Percentiles rank a stretch among this genome's conserved stretches.
phyloP scores from a whole-genome alignment of 1,140 invertebrate species.

The Asbolus verrucosus region DNA sequence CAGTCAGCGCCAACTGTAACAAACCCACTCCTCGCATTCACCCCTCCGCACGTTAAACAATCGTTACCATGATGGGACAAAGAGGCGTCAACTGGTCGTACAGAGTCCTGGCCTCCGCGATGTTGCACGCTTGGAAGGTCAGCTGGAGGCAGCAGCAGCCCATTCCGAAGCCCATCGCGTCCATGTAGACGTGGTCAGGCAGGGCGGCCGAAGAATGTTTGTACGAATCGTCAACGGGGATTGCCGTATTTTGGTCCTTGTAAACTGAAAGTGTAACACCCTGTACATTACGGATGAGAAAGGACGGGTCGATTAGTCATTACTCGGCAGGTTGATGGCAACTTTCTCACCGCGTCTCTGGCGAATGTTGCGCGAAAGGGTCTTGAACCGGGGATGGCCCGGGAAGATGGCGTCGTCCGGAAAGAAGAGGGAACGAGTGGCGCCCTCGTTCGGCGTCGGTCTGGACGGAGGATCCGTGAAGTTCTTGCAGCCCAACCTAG shows the following conservation, averaged over 20 bases:
- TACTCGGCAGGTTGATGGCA: constrained; percentile 95
- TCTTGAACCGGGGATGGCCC: constrained; percentile 96
- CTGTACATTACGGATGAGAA: neutral
- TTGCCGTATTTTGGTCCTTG: constrained; percentile 85
- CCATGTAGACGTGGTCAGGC: constrained; percentile 94
- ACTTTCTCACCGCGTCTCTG: constrained; percentile 93
- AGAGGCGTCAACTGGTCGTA: constrained; percentile 98
- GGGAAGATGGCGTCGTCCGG: constrained; percentile 94
- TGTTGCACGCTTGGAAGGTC: constrained; percentile 97
- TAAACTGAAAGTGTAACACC: constrained; percentile 52
- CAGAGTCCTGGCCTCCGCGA: constrained; percentile 92
- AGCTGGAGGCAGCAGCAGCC: constrained; percentile 97
- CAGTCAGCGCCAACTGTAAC: constrained; percentile 90
- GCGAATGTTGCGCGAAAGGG: constrained; percentile 93
- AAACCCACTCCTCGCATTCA: neutral
- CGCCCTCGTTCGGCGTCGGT: constrained; percentile 79
- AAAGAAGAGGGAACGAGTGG: constrained; percentile 91
- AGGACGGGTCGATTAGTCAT: constrained; percentile 47
- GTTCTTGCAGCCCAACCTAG: constrained; percentile 86
- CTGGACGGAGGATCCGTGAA: constrained; percentile 87
- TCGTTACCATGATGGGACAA: constrained; percentile 94
- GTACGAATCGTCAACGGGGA: constrained; percentile 80
- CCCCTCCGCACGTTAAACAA: neutral
- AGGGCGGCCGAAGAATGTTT: constrained; percentile 71
- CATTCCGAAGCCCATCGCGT: constrained; percentile 99